Conservation (phyloP, 2,888 invertebrate species). For the Mythimna loreyi region DNA sequence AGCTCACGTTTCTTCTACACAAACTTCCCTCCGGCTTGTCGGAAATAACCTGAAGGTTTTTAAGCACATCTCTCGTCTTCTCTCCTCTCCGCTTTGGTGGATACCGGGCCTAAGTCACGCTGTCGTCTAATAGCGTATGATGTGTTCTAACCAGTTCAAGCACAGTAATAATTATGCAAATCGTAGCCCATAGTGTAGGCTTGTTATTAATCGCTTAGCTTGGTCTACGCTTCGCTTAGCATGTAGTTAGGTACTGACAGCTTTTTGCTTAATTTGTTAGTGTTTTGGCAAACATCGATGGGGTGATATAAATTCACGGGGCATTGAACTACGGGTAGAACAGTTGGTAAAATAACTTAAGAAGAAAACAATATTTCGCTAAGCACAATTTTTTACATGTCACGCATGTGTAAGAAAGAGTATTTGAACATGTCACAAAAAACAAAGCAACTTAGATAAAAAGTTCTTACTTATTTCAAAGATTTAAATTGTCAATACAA, state of each 20-base stretch:
- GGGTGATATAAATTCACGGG: neutral
- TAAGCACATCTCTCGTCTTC: too few species aligned
- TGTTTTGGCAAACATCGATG: neutral
- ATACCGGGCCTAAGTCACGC: too few species aligned
- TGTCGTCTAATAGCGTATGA: neutral
- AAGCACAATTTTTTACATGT: too few species aligned
- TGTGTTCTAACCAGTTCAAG: neutral
- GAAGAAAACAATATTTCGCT: too few species aligned
- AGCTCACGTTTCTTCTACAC: too few species aligned
- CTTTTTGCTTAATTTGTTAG: neutral
- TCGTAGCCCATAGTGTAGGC: neutral
- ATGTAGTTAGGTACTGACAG: neutral
- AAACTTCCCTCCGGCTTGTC: too few species aligned
- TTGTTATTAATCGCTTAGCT: constrained; percentile 1
- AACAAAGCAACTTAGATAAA: too few species aligned
- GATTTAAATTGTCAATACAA: neutral
- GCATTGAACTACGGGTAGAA: too few species aligned
- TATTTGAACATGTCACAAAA: neutral
- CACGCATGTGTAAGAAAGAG: neutral
- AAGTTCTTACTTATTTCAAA: neutral
- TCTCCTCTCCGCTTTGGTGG: too few species aligned
- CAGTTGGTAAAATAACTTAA: too few species aligned
- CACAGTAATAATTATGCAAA: neutral
- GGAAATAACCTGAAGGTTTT: too few species aligned
- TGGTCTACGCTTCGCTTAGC: neutral